Conservation (phyloP, 2,888 invertebrate genomes). For the Brachynemurus nebulosus region DNA sequence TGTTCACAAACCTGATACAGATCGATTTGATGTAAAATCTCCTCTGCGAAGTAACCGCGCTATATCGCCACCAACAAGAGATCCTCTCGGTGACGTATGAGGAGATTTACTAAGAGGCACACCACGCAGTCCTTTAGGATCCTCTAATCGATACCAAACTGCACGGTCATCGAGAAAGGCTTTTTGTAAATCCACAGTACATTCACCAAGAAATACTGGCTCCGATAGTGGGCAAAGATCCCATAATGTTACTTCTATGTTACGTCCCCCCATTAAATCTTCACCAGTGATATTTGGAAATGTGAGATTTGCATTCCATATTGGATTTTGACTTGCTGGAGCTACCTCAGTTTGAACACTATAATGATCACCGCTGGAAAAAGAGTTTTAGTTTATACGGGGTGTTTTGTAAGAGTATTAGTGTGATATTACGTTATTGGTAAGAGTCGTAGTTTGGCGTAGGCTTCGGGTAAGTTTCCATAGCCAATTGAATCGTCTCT, state of each 20-base stretch:
- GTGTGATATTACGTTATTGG: slow-evolving; percentile 66
- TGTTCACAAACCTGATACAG: slow-evolving; percentile 46
- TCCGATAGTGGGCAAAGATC: slow-evolving; percentile 73
- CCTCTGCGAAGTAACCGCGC: slow-evolving; percentile 50
- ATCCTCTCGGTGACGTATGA: slow-evolving; percentile 66
- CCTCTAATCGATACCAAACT: slow-evolving; percentile 80
- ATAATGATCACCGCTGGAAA: slow-evolving; percentile 53
- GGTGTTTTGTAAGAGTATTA: background rate
- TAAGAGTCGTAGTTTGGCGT: slow-evolving; percentile 65
- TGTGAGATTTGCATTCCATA: slow-evolving; percentile 84
- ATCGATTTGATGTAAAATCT: slow-evolving; percentile 62
- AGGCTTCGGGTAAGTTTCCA: slow-evolving; percentile 69
- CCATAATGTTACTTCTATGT: slow-evolving; percentile 79
- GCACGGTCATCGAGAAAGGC: slow-evolving; percentile 79
- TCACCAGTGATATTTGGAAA: slow-evolving; percentile 70
- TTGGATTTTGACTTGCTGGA: slow-evolving; percentile 74
- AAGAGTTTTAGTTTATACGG: background rate
- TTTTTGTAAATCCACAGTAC: slow-evolving; percentile 65
- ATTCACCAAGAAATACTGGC: slow-evolving; percentile 67
- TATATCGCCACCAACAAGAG: slow-evolving; percentile 50
- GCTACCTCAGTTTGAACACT: slow-evolving; percentile 74
- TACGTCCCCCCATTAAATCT: slow-evolving; percentile 63
- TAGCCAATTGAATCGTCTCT: slow-evolving; percentile 66
- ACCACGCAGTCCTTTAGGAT: slow-evolving; percentile 52
- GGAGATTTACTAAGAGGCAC: slow-evolving; percentile 48